Evolutionary conservation across 2,113 vertebrate species (phyloP).

Genomic region (Bufo gargarizans): DNA sequence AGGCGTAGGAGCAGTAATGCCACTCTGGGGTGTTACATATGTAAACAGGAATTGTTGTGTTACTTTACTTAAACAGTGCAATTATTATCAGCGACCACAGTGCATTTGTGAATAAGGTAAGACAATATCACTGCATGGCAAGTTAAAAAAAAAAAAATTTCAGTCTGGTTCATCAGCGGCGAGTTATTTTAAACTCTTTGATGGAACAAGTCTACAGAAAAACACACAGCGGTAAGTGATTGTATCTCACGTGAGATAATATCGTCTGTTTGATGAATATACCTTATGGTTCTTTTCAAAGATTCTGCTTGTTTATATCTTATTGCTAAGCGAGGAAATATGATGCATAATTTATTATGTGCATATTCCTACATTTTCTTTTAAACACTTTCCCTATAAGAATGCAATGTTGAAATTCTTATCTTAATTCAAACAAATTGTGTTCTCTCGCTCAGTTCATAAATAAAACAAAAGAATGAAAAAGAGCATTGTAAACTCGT

Average conservation of each 20-base stretch:
- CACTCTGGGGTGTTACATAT: background rate
- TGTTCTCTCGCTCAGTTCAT: conserved; percentile 42
- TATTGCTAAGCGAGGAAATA: conserved; percentile 44
- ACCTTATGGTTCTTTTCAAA: conserved; percentile 52
- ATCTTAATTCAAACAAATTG: conserved; percentile 49
- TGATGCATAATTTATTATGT: conserved; percentile 52
- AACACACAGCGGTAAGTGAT: conserved; percentile 40
- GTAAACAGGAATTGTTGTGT: background rate
- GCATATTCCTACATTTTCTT: conserved; percentile 43
- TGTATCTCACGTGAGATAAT: conserved; percentile 36
- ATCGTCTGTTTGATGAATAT: conserved; percentile 47
- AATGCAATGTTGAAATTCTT: conserved; percentile 45
- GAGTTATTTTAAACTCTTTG: conserved; percentile 47
- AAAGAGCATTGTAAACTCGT: conserved; percentile 44
- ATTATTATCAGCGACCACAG: conserved; percentile 4
- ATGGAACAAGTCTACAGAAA: conserved; percentile 37
- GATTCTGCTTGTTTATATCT: conserved; percentile 41
- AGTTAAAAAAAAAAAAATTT: no score
- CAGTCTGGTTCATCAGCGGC: conserved; percentile 3
- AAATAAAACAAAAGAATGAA: conserved; percentile 49
- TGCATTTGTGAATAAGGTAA: conserved; percentile 28
- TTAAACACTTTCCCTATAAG: conserved; percentile 43
- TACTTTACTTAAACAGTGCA: background rate
- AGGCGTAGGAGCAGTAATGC: no score
- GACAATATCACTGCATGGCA: background rate